Conservation (phyloP, 2,888 invertebrate genomes). For the Halictus quadricinctus region DNA sequence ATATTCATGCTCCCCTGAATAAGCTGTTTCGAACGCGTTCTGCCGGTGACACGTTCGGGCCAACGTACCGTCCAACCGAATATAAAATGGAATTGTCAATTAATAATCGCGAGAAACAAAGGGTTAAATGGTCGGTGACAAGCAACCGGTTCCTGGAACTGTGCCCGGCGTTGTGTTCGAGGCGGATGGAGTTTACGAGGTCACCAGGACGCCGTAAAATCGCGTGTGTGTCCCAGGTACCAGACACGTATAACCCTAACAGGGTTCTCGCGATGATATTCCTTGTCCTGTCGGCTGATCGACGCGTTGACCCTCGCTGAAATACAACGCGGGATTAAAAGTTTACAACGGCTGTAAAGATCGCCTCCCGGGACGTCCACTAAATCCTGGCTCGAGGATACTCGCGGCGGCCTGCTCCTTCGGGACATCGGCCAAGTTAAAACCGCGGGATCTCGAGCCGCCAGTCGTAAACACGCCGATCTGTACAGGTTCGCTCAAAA, state of each 20-base stretch:
- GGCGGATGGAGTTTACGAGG: conserved; percentile 43
- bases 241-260: background rate
- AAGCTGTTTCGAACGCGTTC: background rate
- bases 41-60: background rate
- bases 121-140: conserved; percentile 29
- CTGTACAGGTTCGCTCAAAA: conserved; percentile 14
- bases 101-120: conserved; percentile 38
- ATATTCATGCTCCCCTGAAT: background rate
- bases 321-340: conserved; percentile 47
- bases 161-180: conserved; percentile 28
- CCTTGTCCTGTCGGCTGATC: conserved; percentile 27
- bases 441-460: conserved; percentile 30
- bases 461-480: conserved; percentile 34
- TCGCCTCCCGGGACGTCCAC: conserved; percentile 24
- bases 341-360: conserved; percentile 49
- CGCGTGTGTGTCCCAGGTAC: conserved; percentile 21
- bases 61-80: background rate
- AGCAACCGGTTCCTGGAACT: conserved; percentile 43
- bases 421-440: conserved; percentile 27
- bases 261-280: conserved; percentile 29
- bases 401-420: conserved; percentile 27
- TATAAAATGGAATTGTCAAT: conserved; percentile 26
- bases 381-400: conserved; percentile 41
- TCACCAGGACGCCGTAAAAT: conserved; percentile 40
- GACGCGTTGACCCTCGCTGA: conserved; percentile 29